Base-by-base conservation (phyloP, 2,797 vertebrate genomes). In the Gymnothorax javanicus region DNA sequence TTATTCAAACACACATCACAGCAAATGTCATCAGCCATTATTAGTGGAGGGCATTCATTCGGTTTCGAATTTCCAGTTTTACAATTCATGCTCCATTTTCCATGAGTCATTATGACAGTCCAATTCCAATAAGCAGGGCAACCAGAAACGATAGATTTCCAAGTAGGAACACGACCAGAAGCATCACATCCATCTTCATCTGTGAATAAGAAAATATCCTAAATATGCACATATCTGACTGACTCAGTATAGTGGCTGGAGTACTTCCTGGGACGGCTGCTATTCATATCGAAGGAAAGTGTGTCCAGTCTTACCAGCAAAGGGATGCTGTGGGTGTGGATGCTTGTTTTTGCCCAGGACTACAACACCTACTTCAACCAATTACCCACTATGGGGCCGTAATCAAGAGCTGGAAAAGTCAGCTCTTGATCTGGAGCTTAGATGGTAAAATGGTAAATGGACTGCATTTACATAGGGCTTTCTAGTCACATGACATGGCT, bases 71-170 rank as follows among this genome's bases (percentile, higher is more conserved):
- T 50, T 2, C 20, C 77, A 81, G 1, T 81, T 9, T 23, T 56
- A 56, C 7, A n/a, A 9, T 56, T 54, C 77, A 56, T n/a, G 15
- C 20, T 56, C 52, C 50, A 20, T 81, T 20, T 9, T n/a, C 52
- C 52, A 54, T 20, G 11, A 25, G 23, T 50, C 56, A 60, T 87
- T 89, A 96, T 8, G 89, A 87, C 4, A 0, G 88, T 20, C 93
- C 94, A n/a, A 97, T 96, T 90, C 95, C 96, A 73, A 94, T 92
- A 77, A 97, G 88, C 25, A 97, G 91, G 3, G 94, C 88, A 82
- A 95, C 91, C 88, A 97, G 83, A 89, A 97, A 96, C 12, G 85
- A 50, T 13, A 96, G 0, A 88, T 96, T 96, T 90, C 96, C 96
- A 85, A 94, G 20, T 0, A 94, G 59, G 87, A 93, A 96, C 12